Base-by-base conservation (phyloP, 2,888 invertebrate species). In the Melieria crassipennis region DNA sequence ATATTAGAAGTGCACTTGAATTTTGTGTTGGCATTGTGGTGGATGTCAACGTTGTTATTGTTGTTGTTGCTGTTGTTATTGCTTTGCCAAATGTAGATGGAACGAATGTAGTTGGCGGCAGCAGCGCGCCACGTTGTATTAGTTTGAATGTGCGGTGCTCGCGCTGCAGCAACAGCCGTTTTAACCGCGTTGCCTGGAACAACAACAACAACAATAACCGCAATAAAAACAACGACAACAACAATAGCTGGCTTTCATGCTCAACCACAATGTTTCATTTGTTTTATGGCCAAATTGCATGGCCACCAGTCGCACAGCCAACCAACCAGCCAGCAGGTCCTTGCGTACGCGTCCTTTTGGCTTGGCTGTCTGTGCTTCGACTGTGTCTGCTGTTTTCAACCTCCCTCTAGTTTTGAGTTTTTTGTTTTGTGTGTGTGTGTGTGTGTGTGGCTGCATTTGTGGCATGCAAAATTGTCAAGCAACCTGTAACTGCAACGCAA, bases 251-350 rank as follows among this genome's bases (percentile, higher is more conserved):
- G 30, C 30, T 30, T 30, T 58, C 7, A 10, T 42, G 42, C 48
- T 66, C 72, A 77, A 78, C 78, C 79, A 70, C 81, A 82, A 77
- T 79, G 76, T 76, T 79, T 78, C 77, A 77, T 78, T 81, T 83
- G 79, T 77, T 82, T 81, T 80, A 80, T 77, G 77, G 76, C 75
- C 82, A 67, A 78, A 75, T 75, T 77, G 80, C 80, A 82, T 79
- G 78, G 77, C 42, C 11, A 66, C 47, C 58, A 4, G 42, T 13
- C 11, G 4, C 13, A 5, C 43, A 16, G 7, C 47, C 7, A 48
- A 7, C 42, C 5, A 30, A 42, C 30, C 10, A 11, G 2, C 42
- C 30, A 10, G 57, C 6, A 57, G 1, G 7, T 42, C 42, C 11
- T 16, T 57, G 13, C 57, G 16, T 13, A 57, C 11, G 42, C 5